Evolutionary conservation across 2,113 vertebrate species (phyloP).

Genomic region (Gymnarchus niloticus): DNA sequence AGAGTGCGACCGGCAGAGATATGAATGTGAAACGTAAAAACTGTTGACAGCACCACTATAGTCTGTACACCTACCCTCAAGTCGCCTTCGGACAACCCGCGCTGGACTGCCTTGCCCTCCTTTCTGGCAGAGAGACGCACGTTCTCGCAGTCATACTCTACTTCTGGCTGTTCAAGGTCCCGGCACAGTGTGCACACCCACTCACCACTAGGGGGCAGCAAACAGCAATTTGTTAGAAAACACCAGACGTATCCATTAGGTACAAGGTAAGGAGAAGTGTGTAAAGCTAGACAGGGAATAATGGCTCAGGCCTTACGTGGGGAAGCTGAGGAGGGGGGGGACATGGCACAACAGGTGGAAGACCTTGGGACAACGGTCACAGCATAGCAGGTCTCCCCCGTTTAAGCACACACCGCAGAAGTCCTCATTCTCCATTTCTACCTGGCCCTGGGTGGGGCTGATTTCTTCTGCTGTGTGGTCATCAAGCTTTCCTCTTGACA

Average conservation of each 20-base stretch:
- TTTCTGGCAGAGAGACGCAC: slow-evolving; percentile 45
- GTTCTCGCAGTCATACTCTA: slow-evolving; percentile 75
- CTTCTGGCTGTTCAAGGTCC: slow-evolving; percentile 62
- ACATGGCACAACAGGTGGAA: slow-evolving; percentile 83
- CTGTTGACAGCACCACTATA: neutral
- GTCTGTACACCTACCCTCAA: slow-evolving; percentile 71
- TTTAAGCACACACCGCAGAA: slow-evolving; percentile 88
- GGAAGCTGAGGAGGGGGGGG: slow-evolving; percentile 75
- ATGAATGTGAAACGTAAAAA: neutral
- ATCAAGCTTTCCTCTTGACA: neutral
- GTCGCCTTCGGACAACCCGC: slow-evolving; percentile 64
- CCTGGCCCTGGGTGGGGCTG: slow-evolving; percentile 55
- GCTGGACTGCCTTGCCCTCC: slow-evolving; percentile 40
- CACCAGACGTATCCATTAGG: neutral
- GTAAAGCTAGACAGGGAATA: too few species aligned
- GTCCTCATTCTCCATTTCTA: slow-evolving; percentile 78
- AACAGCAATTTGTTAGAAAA: slow-evolving; percentile 3
- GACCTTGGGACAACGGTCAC: slow-evolving; percentile 86
- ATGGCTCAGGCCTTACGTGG: slow-evolving; percentile 63
- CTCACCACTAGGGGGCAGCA: slow-evolving; percentile 67
- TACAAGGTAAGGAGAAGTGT: neutral
- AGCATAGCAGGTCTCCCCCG: slow-evolving; percentile 84
- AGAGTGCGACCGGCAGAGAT: slow-evolving; percentile 13
- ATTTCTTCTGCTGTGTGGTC: neutral
- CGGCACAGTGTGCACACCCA: slow-evolving; percentile 83